Conservation (phyloP, 1,140 invertebrate species). For the Monomorium pharaonis region DNA sequence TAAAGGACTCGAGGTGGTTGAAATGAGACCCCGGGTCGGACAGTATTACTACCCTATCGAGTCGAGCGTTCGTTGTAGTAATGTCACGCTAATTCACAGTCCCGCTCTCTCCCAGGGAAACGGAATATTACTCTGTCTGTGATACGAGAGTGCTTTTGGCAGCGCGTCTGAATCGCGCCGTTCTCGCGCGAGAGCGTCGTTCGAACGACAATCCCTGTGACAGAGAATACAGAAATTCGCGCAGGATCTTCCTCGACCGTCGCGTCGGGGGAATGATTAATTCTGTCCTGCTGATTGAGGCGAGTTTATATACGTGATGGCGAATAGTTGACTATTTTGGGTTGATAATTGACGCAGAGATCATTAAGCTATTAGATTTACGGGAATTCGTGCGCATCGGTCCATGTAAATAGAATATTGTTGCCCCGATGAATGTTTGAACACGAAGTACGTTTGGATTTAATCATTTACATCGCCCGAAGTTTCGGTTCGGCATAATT, state of each 20-base stretch:
- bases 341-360: conserved; percentile 15
- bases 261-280: conserved; percentile 1
- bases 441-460: neutral
- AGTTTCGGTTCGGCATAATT: conserved; percentile 30
- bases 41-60: conserved; percentile 71
- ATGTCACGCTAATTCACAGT: conserved; percentile 66
- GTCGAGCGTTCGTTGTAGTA: conserved; percentile 60
- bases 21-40: conserved; percentile 61
- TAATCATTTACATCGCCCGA: conserved; percentile 28
- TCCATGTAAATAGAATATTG: conserved; percentile 39
- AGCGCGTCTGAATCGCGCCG: conserved; percentile 53
- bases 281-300: conserved; percentile 5
- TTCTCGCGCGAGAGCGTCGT: conserved; percentile 5
- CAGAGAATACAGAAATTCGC: neutral
- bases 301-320: neutral
- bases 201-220: neutral
- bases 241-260: neutral
- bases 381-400: conserved; percentile 19
- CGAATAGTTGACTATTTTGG: neutral
- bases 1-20: conserved; percentile 66
- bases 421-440: conserved; percentile 6
- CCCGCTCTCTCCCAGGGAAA: conserved; percentile 51
- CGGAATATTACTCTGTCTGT: conserved; percentile 65
- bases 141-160: conserved; percentile 25
- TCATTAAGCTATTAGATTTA: conserved; percentile 35